Base-by-base conservation (phyloP, 2,888 invertebrate species). In the Philereme transversata region DNA sequence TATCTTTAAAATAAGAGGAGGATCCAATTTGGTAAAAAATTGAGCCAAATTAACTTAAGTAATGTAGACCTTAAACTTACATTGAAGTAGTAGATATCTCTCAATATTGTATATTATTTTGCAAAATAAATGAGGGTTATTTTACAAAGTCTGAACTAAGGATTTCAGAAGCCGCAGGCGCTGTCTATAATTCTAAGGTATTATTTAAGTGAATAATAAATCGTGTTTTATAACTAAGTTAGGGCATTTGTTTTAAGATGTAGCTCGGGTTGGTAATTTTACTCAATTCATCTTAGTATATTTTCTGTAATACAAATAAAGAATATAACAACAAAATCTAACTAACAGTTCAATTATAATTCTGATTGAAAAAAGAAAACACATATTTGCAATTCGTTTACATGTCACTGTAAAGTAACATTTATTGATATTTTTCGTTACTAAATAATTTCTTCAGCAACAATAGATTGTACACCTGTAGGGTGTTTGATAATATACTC, bases 181-280 rank as follows among this genome's bases (percentile, higher is more conserved):
- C 35, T 52, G 51, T 36, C 46, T 52, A 46, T 48, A 64, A 57
- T 56, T 52, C 51, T 62, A 50, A 56, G 22, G 57, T 63, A 55
- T 56, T 54, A 61, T 67, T 56, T 60, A 59, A 62, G 54, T 61
- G 56, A 63, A 62, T 60, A 58, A 64, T 54, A 61, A 62, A 67
- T 65, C 51, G 58, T 51, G 36, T 64, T 46, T 46, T 3, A 46
- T 49, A 49, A 36, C 56, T 49, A 43, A 56, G 48, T 49, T 49
- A 40, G 36, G 43, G 49, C 43, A 44, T 40, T 40, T 50, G 8
- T 22, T 50, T 5, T 10, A 38, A 49, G 9, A 5, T 35, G 22
- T 10, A 10, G 4, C 5, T 22, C 33, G 7, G 41, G 48, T 48
- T 8, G 8, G 5, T 55, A 47, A 55, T 34, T 48, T 48, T 5